These are phyloP conservation scores for Nerophis ophidion DNA, from an alignment of 2,113 vertebrate species.

Conservation along the genomic window DNA sequence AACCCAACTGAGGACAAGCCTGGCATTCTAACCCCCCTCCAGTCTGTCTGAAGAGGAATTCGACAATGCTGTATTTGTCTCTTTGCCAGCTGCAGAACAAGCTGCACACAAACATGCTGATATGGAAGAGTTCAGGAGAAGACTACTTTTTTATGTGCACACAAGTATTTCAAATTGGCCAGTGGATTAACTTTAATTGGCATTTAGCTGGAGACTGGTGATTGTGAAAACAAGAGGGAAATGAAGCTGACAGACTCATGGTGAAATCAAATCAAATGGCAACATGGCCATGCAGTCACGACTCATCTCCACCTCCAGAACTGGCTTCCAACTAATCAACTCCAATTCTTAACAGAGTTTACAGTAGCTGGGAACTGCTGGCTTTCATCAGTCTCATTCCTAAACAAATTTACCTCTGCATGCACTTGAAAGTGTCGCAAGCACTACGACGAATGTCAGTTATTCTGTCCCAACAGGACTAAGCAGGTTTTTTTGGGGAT, in stretches of 20 bases:
- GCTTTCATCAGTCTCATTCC: no score
- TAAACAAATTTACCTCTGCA: no score
- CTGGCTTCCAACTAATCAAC: neutral
- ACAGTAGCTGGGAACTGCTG: neutral
- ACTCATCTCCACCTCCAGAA: neutral
- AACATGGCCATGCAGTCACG: neutral
- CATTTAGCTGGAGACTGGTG: no score
- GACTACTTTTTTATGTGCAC: constrained; percentile 30
- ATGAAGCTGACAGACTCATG: neutral
- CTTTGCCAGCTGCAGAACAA: constrained; percentile 50
- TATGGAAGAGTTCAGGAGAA: constrained; percentile 40
- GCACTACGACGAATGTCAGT: no score
- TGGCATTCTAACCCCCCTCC: constrained; percentile 52
- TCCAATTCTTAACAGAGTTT: neutral
- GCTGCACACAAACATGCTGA: constrained; percentile 41
- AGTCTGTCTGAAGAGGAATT: constrained; percentile 56
- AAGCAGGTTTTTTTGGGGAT: no score
- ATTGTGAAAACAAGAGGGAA: neutral
- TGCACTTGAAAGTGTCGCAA: no score
- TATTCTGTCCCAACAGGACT: no score
- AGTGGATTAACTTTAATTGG: constrained; percentile 27
- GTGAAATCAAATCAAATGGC: neutral
- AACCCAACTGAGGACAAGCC: constrained; percentile 55
- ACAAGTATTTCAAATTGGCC: neutral
- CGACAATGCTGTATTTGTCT: constrained; percentile 64